phyloP scores from a whole-genome alignment of 2,888 invertebrate genomes.

The Hoplodrina ambigua region DNA sequence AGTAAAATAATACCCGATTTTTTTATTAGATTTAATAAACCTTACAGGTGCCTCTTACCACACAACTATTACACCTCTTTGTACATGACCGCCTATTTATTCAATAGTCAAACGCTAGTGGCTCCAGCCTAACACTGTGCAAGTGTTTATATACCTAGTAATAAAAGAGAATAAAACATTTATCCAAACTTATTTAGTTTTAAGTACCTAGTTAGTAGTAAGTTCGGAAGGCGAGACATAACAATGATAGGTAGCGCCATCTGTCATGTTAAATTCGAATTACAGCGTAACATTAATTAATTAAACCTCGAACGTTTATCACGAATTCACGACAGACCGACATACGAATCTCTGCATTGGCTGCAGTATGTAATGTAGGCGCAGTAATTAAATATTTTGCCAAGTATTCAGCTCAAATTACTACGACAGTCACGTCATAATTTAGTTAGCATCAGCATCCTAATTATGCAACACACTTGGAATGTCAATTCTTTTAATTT shows the following conservation, averaged over 20 bases:
- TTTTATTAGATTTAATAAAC: too few relatives aligned
- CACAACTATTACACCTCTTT: background rate
- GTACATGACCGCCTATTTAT: background rate
- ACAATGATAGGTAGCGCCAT: slow-evolving; percentile 33
- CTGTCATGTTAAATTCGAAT: slow-evolving; percentile 46
- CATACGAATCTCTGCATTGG: slow-evolving; percentile 40
- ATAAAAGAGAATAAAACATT: background rate
- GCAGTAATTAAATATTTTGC: slow-evolving; percentile 33
- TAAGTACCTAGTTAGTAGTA: too few relatives aligned
- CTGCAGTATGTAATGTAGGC: slow-evolving; percentile 27
- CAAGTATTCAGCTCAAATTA: background rate
- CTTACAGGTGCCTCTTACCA: too few relatives aligned
- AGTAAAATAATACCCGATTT: too few relatives aligned
- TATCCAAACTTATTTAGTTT: background rate
- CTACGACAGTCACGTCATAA: background rate
- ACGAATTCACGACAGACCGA: slow-evolving; percentile 25
- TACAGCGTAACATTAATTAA: slow-evolving; percentile 45
- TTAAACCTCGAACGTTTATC: slow-evolving; percentile 48
- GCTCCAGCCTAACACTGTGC: background rate
- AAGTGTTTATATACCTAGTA: background rate
- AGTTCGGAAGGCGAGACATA: slow-evolving; percentile 1
- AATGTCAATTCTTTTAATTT: too few relatives aligned
- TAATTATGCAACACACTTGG: too few relatives aligned
- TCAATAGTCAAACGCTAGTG: background rate
- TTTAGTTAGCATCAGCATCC: too few relatives aligned